phyloP scores from a whole-genome alignment of 2,797 vertebrate species.

The Dicrostonyx torquatus region DNA sequence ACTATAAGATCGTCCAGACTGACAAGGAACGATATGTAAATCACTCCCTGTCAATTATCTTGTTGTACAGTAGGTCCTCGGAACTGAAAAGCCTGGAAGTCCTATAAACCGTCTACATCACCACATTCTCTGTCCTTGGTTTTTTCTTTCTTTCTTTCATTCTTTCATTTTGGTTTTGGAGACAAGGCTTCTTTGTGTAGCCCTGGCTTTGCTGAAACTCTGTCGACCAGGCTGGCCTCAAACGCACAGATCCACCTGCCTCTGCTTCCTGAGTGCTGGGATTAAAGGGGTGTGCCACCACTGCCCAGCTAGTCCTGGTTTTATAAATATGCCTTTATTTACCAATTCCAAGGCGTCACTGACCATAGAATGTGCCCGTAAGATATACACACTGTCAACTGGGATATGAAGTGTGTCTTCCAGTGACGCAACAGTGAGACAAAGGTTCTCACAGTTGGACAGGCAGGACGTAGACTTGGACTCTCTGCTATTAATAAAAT shows the following conservation, averaged over 20 bases:
- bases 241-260: not conserved
- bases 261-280: not conserved
- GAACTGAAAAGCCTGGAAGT: conserved; percentile 24
- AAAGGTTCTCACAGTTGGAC: not conserved
- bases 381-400: not conserved
- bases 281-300: not conserved
- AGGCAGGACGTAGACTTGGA: not conserved
- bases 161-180: not conserved
- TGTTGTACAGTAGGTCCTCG: conserved; percentile 45
- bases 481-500: not conserved
- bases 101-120: not conserved
- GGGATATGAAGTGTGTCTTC: not conserved
- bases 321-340: not conserved
- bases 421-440: not conserved
- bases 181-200: not conserved
- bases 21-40: conserved; percentile 23
- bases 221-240: not conserved
- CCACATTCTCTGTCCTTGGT: not conserved
- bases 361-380: not conserved
- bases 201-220: not conserved
- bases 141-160: not conserved
- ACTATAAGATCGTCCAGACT: conserved; percentile 31
- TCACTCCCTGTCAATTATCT: conserved; percentile 35
- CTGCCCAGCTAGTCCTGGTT: not conserved
- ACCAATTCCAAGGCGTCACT: not conserved